Base-by-base conservation (phyloP, 2,113 vertebrate genomes). In the Sebastes schlegelii region DNA sequence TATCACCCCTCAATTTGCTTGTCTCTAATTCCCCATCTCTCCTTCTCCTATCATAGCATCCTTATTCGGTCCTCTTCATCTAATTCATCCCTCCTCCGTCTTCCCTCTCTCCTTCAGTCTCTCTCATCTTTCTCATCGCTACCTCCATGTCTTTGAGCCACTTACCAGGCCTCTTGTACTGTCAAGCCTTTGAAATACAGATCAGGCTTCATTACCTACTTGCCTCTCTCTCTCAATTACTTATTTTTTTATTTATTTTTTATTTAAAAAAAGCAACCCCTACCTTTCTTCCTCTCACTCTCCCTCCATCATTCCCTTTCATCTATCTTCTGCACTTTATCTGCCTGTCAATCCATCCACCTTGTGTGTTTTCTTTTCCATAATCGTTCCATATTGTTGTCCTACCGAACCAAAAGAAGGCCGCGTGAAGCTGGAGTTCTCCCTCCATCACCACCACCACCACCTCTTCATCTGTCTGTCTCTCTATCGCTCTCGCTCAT, bases 161-260 rank as follows among this genome's bases (percentile, higher is more conserved):
- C 86, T 91, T 83, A 90, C 85, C 87, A 68, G 80, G 84, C 72
- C 81, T 83, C 86, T 84, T 75, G 80, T 78, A 64, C 73, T 70
- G 14, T 74, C 80, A 69, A 92, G 70, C 74, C 86, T 92, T 90
- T 94, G 89, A 93, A 94, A 93, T 92, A 92, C 87, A 91, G 84
- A 92, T 92, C 89, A 91, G 83, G 74, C 74, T 83, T 90, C 68
- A 86, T 86, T 80, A 86, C 73, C 57, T 61, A 10, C 72, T 64
- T 86, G 42, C 48, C 26, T 54, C 14, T 52, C 48, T 74, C 23
- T 60, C 74, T 83, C 51, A 80, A 52, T 82, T 78, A 71, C 42
- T 43, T 64, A 1, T 64, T 46, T 61, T 21, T 45, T 67, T 51
- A 54, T 45, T 34, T 21, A 5, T 10, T 46, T 61, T 46, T 67